Evolutionary conservation across 2,797 vertebrate species (phyloP).

Genomic region (Sebastes nivosus): DNA sequence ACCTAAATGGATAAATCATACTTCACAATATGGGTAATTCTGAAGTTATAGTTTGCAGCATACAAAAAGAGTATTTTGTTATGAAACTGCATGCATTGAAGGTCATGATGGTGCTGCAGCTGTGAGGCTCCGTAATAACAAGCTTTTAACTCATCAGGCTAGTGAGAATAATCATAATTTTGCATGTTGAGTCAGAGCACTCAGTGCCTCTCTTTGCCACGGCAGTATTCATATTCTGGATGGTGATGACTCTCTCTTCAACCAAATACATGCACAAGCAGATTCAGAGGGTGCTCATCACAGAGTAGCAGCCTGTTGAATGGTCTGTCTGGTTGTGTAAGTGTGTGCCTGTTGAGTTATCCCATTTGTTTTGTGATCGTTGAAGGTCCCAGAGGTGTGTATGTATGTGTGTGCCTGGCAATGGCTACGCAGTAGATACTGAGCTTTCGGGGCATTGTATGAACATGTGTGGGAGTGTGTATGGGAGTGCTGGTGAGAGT

Average conservation of each 20-base stretch:
- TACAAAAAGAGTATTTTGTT: not conserved
- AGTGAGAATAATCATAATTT: not conserved
- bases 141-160: not conserved
- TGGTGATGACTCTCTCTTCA: slow-evolving; percentile 5
- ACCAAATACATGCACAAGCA: not conserved
- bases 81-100: not conserved
- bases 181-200: not conserved
- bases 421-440: slow-evolving; percentile 1
- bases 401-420: not conserved
- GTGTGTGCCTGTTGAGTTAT: slow-evolving; percentile 2
- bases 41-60: not conserved
- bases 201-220: not conserved
- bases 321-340: slow-evolving; percentile 26
- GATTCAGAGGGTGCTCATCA: slow-evolving; percentile 11
- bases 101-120: not conserved
- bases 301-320: not conserved
- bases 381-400: not conserved
- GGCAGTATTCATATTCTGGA: not conserved
- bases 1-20: not conserved
- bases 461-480: slow-evolving; percentile 61
- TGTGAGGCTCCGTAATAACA: not conserved
- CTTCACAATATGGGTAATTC: not conserved
- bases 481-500: slow-evolving; percentile 56
- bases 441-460: slow-evolving; percentile 19
- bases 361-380: not conserved